Evolutionary conservation across 1,140 invertebrate genomes (phyloP).

Genomic region (Melanaphis sacchari): DNA sequence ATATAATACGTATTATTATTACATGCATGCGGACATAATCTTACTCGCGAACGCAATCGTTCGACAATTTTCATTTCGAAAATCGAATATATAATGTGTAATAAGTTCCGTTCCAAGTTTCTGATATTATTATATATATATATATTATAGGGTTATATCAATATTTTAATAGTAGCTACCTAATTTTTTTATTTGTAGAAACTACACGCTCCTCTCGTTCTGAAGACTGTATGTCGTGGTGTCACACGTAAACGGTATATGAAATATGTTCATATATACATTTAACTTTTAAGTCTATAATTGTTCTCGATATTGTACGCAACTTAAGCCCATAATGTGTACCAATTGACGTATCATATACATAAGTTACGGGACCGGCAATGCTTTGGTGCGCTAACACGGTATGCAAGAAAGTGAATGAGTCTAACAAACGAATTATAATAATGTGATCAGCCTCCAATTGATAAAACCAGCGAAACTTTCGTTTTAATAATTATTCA

Average conservation of each 20-base stretch:
- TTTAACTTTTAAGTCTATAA: background rate
- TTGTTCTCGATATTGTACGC: background rate
- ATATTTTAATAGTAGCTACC: background rate
- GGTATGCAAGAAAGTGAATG: background rate
- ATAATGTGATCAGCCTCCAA: background rate
- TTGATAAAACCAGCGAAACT: background rate
- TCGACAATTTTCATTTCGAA: background rate
- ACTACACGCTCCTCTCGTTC: background rate
- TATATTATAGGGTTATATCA: background rate
- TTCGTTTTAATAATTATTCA: conserved; percentile 15
- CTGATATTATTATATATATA: background rate
- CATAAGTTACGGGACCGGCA: background rate
- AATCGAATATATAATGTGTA: background rate
- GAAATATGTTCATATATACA: background rate
- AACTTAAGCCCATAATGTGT: background rate
- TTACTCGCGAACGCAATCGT: background rate
- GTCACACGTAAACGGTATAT: background rate
- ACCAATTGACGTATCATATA: background rate
- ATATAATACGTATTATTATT: background rate
- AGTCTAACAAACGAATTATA: background rate
- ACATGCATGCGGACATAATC: background rate
- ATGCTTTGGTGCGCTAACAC: too few species aligned
- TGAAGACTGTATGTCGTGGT: background rate
- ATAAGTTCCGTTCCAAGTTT: too few species aligned
- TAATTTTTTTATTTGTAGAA: background rate